phyloP scores from a whole-genome alignment of 2,888 invertebrate species.

The Catocala fraxini region DNA sequence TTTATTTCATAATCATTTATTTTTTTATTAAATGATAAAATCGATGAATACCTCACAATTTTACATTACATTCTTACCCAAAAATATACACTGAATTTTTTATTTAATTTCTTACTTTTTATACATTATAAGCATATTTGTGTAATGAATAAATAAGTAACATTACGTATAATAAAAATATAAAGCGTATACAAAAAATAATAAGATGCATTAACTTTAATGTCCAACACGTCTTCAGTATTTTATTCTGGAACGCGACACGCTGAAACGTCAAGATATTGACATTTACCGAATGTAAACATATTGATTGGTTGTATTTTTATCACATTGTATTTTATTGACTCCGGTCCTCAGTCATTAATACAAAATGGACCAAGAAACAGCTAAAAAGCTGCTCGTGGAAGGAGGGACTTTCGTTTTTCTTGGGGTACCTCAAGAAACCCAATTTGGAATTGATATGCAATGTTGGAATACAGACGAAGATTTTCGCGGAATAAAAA shows the following conservation, averaged over 20 bases:
- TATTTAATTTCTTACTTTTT: too few relatives aligned
- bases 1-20: too few relatives aligned
- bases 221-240: too few relatives aligned
- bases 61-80: too few relatives aligned
- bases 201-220: too few relatives aligned
- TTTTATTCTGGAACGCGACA: constrained; percentile 13
- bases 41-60: too few relatives aligned
- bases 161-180: too few relatives aligned
- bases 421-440: constrained; percentile 95
- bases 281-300: constrained; percentile 67
- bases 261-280: constrained; percentile 29
- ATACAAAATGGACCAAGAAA: constrained; percentile 90
- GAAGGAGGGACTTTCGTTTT: constrained; percentile 95
- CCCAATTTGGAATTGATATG: constrained; percentile 98
- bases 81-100: too few relatives aligned
- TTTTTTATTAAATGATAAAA: too few relatives aligned
- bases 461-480: constrained; percentile 95
- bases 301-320: constrained; percentile 63
- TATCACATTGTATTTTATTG: constrained; percentile 56
- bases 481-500: constrained; percentile 98
- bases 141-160: too few relatives aligned
- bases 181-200: too few relatives aligned
- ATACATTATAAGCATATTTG: too few relatives aligned
- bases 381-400: constrained; percentile 91
- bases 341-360: constrained; percentile 37